Base-by-base conservation (phyloP, 2,888 invertebrate species). In the Andricus curvator region DNA sequence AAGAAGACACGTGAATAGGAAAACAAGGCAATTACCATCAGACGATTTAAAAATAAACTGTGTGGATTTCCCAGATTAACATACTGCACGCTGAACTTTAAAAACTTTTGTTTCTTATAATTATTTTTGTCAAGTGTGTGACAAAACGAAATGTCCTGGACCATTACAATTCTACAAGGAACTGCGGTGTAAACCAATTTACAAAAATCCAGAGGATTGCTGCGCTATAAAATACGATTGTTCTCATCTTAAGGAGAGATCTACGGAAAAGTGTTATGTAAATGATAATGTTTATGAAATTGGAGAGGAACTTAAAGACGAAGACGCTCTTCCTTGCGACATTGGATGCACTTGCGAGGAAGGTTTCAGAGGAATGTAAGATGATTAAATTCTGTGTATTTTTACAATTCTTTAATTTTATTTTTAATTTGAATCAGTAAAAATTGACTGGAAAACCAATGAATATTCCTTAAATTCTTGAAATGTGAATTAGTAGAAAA, bases 221-320 rank as follows among this genome's bases (percentile, higher is more conserved):
- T 91, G 91, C 79, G 81, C 91, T 11, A 60, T 76, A 5, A 82
- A 79, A 37, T 91, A 88, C 82, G 81, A 91, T 29, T 91, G 91
- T 62, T 85, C 85, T 17, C 84, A 88, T 51, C 60, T 91, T 37
- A 76, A 86, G 8, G 29, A 48, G 0, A 82, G 88, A 76, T 81
- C 86, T 1, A 64, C 37, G 0, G 70, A 88, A 37, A 90, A 90
- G 77, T 91, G 91, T 81, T 88, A 90, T 51, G 70, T 83, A 4
- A 90, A 90, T 37, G 86, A 83, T 2, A 76, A 88, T 15, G 85
- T 68, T 13, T 91, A 91, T 65, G 77, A 68, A 6, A 62, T 89
- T 29, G 87, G 88, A 0, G 88, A 91, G 11, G 0, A 0, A 0
- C 78, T 91, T 13, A 88, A 37, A 48, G 79, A 84, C 0, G 90